These are phyloP conservation scores for sheep (Ovis aries) DNA, from an alignment of 2,113 vertebrate genomes.

Conservation along the genomic window DNA sequence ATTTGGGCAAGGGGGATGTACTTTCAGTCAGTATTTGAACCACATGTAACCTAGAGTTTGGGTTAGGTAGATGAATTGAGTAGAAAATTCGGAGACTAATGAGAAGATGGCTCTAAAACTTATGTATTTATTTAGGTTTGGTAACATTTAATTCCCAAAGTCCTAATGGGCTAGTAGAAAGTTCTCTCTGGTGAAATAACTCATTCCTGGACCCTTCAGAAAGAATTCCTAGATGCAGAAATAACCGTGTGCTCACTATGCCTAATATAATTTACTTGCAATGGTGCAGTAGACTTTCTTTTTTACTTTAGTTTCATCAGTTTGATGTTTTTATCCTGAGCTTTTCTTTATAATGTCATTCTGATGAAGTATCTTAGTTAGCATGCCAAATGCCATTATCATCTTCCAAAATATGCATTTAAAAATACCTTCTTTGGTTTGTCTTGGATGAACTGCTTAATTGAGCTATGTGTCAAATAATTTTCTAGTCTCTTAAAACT, in stretches of 20 bases:
- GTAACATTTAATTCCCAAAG: not conserved
- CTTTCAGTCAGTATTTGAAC: not conserved
- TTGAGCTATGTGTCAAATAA: not conserved
- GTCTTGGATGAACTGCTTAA: slow-evolving; percentile 34
- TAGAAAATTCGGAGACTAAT: not conserved
- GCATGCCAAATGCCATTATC: slow-evolving; percentile 3
- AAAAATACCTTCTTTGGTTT: slow-evolving; percentile 15
- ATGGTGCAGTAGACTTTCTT: not conserved
- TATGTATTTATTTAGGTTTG: not conserved
- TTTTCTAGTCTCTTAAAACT: slow-evolving; percentile 52
- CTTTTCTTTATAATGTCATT: not conserved
- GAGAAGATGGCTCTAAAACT: not conserved
- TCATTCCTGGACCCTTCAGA: not conserved
- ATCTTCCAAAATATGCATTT: not conserved
- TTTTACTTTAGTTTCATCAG: not conserved
- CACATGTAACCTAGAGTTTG: not conserved
- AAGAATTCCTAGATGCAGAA: not conserved
- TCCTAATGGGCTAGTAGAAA: not conserved
- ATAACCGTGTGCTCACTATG: not conserved
- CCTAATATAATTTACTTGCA: not conserved
- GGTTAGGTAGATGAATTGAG: not conserved
- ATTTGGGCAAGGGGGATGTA: not conserved
- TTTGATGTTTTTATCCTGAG: not conserved
- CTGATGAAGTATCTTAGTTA: slow-evolving; percentile 25
- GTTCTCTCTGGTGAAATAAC: not conserved